Evolutionary conservation across 2,113 vertebrate species (phyloP).

Genomic region (Ovis aries): ARS-UI_Ramb_v3.0 NC_056056.1:66433501-66434000

Average conservation of each 20-base stretch:
- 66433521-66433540: background rate
- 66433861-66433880: background rate
- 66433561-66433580: background rate
- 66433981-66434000: background rate
- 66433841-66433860: background rate
- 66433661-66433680: background rate
- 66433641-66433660: background rate
- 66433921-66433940: background rate
- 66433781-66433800: background rate
- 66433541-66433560: background rate
- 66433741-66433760: background rate
- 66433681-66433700: background rate
- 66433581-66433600: background rate
- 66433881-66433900: background rate
- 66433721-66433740: background rate
- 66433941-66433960: background rate
- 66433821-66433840: background rate
- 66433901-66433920: background rate
- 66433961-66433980: background rate
- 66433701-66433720: background rate
- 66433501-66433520: background rate
- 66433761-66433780: background rate
- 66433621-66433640: background rate
- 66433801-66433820: background rate
- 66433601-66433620: background rate